Conservation (phyloP, 2,113 vertebrate genomes). For the Albula glossodonta region DNA sequence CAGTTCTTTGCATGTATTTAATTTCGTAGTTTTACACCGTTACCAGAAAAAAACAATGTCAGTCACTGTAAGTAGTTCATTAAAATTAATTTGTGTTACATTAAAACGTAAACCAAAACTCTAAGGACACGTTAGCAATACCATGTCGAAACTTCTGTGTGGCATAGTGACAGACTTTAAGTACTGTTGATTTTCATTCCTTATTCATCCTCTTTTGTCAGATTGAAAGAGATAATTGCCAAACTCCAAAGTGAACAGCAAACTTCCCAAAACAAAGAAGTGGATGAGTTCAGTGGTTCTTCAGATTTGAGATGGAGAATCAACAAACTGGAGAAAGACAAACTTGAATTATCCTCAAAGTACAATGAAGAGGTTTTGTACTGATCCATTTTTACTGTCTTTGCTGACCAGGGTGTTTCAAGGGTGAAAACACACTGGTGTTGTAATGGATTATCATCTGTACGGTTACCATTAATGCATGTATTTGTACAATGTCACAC, state of each 20-base stretch:
- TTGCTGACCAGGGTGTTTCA: no score
- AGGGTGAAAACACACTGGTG: no score
- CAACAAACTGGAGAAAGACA: constrained; percentile 28
- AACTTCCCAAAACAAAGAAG: neutral
- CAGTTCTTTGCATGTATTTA: neutral
- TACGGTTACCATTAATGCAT: no score
- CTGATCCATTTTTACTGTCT: neutral
- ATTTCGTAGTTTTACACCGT: neutral
- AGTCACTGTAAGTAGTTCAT: neutral
- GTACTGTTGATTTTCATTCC: neutral
- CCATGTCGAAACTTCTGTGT: no score
- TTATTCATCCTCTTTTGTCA: neutral
- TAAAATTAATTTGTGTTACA: neutral
- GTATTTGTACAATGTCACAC: no score
- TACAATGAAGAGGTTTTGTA: constrained; percentile 27
- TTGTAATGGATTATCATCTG: no score
- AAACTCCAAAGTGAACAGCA: constrained; percentile 24
- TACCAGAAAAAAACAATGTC: neutral
- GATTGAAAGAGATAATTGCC: constrained; percentile 17
- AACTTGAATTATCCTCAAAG: constrained; percentile 16
- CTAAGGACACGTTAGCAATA: neutral
- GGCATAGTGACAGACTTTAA: neutral
- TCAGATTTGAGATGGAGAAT: constrained; percentile 13
- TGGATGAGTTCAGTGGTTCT: neutral
- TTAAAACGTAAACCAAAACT: neutral